Evolutionary conservation across 2,797 vertebrate genomes (phyloP).

Genomic region (Halcyon chelicuti): DNA sequence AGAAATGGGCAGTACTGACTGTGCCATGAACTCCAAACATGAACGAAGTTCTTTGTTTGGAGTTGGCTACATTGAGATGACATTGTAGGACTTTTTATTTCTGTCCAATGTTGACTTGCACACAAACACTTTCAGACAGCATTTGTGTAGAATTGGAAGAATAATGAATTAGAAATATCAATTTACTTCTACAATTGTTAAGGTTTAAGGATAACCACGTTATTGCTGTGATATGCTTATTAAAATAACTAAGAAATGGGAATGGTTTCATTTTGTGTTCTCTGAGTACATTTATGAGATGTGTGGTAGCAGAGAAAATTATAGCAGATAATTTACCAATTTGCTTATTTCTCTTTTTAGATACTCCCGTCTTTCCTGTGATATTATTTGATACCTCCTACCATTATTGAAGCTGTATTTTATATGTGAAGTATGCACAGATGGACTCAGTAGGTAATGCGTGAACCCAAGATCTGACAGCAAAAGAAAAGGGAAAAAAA

Average conservation of each 20-base stretch:
- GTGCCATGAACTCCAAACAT: background rate
- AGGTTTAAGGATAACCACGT: background rate
- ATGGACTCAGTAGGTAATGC: background rate
- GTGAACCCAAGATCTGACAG: background rate
- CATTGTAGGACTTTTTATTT: background rate
- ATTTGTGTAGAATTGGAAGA: background rate
- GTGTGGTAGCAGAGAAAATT: background rate
- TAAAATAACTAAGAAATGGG: background rate
- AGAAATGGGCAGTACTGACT: background rate
- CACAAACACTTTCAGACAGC: background rate
- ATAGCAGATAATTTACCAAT: background rate
- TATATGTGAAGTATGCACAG: rapidly evolving
- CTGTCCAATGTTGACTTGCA: background rate
- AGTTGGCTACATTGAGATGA: background rate
- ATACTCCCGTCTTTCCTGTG: background rate
- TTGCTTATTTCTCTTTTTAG: background rate
- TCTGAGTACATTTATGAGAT: background rate
- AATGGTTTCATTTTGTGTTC: background rate
- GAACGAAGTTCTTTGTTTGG: background rate
- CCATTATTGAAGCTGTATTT: background rate
- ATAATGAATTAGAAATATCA: background rate
- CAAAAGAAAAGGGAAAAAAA: background rate
- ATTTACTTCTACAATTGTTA: background rate
- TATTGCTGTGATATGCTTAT: background rate
- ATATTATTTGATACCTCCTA: background rate